Conservation (phyloP, 2,797 vertebrate species). For the Coluber constrictor region DNA sequence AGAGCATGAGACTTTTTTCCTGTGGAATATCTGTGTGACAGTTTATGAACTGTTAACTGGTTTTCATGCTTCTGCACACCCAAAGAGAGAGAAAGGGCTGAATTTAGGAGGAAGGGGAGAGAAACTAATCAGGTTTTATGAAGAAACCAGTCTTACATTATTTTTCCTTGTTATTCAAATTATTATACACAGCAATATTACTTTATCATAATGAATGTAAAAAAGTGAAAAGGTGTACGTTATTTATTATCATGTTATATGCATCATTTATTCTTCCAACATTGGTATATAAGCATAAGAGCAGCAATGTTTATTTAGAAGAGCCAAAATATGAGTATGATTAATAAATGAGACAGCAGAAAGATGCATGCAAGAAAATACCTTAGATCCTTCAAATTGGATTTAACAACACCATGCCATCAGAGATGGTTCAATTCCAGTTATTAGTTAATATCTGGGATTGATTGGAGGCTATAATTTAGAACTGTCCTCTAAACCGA, state of each 20-base stretch:
- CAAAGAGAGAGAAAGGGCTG: neutral
- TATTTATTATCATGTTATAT: conserved; percentile 32
- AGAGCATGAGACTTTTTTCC: neutral
- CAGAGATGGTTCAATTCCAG: neutral
- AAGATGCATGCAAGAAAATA: conserved; percentile 54
- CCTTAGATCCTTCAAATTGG: conserved; percentile 59
- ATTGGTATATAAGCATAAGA: conserved; percentile 29
- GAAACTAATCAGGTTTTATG: neutral
- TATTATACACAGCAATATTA: conserved; percentile 30
- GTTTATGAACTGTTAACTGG: neutral
- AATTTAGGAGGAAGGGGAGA: neutral
- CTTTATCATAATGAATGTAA: conserved; percentile 10
- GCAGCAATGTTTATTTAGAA: conserved; percentile 31
- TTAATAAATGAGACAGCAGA: conserved; percentile 28
- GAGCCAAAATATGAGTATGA: conserved; percentile 36
- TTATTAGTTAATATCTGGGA: neutral
- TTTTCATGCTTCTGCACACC: neutral
- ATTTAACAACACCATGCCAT: conserved; percentile 22
- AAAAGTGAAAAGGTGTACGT: conserved; percentile 44
- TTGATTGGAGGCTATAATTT: neutral
- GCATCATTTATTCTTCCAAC: conserved; percentile 36
- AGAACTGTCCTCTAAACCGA: neutral
- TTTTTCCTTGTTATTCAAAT: conserved; percentile 15
- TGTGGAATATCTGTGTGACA: neutral
- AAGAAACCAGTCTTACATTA: neutral